These are phyloP conservation scores for Morone saxatilis DNA, from an alignment of 2,113 vertebrate species.

Conservation along the genomic window DNA sequence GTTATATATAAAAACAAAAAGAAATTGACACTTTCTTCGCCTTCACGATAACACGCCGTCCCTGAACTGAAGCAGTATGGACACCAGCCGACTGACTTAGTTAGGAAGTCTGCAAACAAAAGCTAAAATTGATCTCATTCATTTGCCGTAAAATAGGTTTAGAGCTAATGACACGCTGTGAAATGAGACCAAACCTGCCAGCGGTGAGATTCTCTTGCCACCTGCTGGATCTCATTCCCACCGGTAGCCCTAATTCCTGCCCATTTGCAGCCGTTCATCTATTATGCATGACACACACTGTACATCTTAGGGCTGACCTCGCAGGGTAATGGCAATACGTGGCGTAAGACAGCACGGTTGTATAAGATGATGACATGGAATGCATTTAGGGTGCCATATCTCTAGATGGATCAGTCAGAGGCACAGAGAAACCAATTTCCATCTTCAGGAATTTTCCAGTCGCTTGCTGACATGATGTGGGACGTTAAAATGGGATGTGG, in stretches of 20 bases:
- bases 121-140: slow-evolving; percentile 17
- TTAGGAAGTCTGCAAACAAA: slow-evolving; percentile 28
- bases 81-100: not conserved
- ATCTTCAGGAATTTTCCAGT: slow-evolving; percentile 28
- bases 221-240: slow-evolving; percentile 64
- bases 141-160: slow-evolving; percentile 44
- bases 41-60: not conserved
- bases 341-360: slow-evolving; percentile 24
- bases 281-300: slow-evolving; percentile 54
- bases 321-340: slow-evolving; percentile 28
- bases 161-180: slow-evolving; percentile 30
- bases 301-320: slow-evolving; percentile 58
- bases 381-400: slow-evolving; percentile 16
- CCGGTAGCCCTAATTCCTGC: slow-evolving; percentile 35
- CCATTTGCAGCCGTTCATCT: slow-evolving; percentile 33
- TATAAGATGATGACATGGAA: slow-evolving; percentile 41
- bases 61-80: not conserved
- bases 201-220: slow-evolving; percentile 38
- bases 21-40: not conserved
- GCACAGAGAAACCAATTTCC: slow-evolving; percentile 40
- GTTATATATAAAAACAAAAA: not conserved
- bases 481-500: slow-evolving; percentile 22
- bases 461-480: slow-evolving; percentile 24
- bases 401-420: slow-evolving; percentile 21
- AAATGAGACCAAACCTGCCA: slow-evolving; percentile 46